A percentile compares a stretch with the other conserved stretches of the same genome.
Conservation (phyloP, 2,888 invertebrate species). For the Lasioglossum calceatum region DNA sequence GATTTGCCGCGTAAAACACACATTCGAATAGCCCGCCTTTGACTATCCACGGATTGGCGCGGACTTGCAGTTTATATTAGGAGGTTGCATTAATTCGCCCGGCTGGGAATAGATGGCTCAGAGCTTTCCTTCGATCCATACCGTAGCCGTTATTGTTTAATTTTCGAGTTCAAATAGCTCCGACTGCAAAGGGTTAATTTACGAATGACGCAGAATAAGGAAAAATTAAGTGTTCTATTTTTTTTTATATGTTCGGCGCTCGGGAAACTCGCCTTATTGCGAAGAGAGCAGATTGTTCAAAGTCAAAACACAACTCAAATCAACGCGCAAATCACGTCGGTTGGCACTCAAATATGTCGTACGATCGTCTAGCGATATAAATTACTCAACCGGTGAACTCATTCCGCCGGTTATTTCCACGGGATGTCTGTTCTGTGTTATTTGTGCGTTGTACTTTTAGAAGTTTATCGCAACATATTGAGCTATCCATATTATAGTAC, state of each 20-base stretch:
- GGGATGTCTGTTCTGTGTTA: background rate
- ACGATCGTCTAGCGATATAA: background rate
- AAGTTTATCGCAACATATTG: background rate
- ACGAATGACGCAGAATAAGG: too few species aligned
- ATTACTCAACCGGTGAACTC: background rate
- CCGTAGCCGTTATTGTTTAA: too few species aligned
- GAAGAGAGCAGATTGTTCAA: too few species aligned
- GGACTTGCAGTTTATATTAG: background rate
- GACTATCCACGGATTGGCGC: background rate
- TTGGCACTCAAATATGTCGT: background rate
- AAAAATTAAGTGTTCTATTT: too few species aligned
- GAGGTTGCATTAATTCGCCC: background rate
- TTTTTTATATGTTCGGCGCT: too few species aligned
- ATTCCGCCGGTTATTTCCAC: background rate
- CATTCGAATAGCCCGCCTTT: slow-evolving; percentile 7
- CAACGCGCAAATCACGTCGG: background rate
- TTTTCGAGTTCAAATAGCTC: too few species aligned
- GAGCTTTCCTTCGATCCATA: background rate
- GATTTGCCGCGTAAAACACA: slow-evolving; percentile 32
- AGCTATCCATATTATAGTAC: background rate
- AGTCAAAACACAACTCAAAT: background rate
- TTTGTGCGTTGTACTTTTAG: background rate
- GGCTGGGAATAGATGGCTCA: background rate
- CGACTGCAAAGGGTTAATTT: too few species aligned
- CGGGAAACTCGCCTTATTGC: too few species aligned